These are phyloP conservation scores for Keiferia lycopersicella DNA, from an alignment of 2,888 invertebrate species.

Conservation along the genomic window DNA sequence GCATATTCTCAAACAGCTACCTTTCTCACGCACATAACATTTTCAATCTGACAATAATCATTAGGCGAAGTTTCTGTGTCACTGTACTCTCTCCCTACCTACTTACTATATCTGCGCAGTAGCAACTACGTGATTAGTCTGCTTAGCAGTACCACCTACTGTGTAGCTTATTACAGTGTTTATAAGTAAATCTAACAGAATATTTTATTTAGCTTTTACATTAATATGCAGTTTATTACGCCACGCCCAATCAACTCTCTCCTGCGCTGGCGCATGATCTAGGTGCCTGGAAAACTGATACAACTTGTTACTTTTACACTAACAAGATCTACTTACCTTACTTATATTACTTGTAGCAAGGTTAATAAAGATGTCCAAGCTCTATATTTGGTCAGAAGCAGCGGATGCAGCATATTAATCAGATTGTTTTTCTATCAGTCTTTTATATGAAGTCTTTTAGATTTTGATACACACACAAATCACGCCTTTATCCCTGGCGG, in stretches of 20 bases:
- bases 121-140: neutral
- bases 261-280: neutral
- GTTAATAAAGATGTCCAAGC: neutral
- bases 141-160: constrained; percentile 9
- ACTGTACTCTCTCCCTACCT: neutral
- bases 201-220: constrained; percentile 12
- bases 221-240: neutral
- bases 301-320: constrained; percentile 7
- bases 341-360: neutral
- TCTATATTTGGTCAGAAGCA: neutral
- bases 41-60: neutral
- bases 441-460: no score
- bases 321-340: neutral
- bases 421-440: no score
- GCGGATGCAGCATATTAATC: neutral
- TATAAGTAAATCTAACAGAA: constrained; percentile 5
- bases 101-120: neutral
- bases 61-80: neutral
- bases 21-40: neutral
- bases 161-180: constrained; percentile 3
- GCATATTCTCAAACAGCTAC: neutral
- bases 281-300: constrained; percentile 2
- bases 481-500: no score
- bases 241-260: constrained; percentile 11
- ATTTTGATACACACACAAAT: no score